phyloP scores from a whole-genome alignment of 2,113 vertebrate genomes.

The Platysteira castanea region DNA sequence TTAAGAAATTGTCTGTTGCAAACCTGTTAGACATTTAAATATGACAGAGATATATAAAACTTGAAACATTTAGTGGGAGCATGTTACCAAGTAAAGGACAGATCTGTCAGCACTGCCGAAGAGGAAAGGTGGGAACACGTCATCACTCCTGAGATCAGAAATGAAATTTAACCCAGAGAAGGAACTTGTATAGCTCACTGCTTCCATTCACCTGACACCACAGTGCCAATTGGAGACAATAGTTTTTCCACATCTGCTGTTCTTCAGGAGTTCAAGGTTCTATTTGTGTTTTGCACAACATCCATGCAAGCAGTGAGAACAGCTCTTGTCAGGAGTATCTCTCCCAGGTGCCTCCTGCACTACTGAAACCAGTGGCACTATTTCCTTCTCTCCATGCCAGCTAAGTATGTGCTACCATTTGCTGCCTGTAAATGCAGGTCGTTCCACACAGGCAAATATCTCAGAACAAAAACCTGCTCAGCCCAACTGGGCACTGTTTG shows the following conservation, averaged over 20 bases:
- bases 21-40: not conserved
- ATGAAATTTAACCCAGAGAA: not conserved
- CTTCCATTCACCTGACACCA: not conserved
- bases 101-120: not conserved
- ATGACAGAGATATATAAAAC: not conserved
- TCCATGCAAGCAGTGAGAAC: not conserved
- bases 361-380: not conserved
- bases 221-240: not conserved
- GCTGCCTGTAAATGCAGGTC: not conserved
- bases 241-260: not conserved
- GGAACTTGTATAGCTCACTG: not conserved
- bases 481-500: not conserved
- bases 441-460: not conserved
- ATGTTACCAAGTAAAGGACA: not conserved
- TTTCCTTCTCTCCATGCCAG: not conserved
- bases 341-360: fast-evolving
- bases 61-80: not conserved
- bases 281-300: not conserved
- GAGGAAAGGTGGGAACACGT: not conserved
- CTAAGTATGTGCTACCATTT: not conserved
- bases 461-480: not conserved
- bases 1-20: not conserved
- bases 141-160: not conserved
- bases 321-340: not conserved
- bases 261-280: not conserved